phyloP scores from a whole-genome alignment of 2,888 invertebrate species.

The Eledone cirrhosa region DNA sequence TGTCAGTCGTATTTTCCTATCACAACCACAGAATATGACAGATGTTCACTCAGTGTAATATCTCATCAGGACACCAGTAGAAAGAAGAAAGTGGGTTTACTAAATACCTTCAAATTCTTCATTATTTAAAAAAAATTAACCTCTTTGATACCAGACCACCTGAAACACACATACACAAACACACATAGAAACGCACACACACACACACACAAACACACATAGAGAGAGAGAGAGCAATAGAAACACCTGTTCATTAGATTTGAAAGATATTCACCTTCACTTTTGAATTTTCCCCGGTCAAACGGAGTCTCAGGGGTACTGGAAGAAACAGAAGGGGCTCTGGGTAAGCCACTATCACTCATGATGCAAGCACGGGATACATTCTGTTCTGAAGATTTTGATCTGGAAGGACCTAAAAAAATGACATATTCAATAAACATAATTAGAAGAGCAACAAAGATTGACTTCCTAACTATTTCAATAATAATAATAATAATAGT shows the following conservation, averaged over 20 bases:
- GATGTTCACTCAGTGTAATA: no score
- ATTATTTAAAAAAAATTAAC: no score
- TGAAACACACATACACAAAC: no score
- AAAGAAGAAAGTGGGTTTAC: neutral
- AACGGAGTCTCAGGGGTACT: constrained; percentile 41
- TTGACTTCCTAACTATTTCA: no score
- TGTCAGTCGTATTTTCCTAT: no score
- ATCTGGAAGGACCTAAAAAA: constrained; percentile 14
- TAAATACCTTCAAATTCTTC: neutral
- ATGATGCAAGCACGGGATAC: constrained; percentile 60
- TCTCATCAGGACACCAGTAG: neutral
- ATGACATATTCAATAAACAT: neutral
- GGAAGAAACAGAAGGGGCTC: constrained; percentile 1
- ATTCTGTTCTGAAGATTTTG: constrained; percentile 49
- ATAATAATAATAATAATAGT: no score
- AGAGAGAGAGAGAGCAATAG: neutral
- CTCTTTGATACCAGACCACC: no score
- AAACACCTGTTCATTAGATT: neutral
- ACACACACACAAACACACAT: no score
- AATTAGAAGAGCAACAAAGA: neutral
- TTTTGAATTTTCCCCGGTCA: constrained; percentile 57
- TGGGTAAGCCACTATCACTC: constrained; percentile 42
- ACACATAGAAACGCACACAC: no score
- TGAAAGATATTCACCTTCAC: constrained; percentile 52
- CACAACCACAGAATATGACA: no score